phyloP scores from a whole-genome alignment of 2,797 vertebrate genomes.

The Vultur gryphus region DNA sequence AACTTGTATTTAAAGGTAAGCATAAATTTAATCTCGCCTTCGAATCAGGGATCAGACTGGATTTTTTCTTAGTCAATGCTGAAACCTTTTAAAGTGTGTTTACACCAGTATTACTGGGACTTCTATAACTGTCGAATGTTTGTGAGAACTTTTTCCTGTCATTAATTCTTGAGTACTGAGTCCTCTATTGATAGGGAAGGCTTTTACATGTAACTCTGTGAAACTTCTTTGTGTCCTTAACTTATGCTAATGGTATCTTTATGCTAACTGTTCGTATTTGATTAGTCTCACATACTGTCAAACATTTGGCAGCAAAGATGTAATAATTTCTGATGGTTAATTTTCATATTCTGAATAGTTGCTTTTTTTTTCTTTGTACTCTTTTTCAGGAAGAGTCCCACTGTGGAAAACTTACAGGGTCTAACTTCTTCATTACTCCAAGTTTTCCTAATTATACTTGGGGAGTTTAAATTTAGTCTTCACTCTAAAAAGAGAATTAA shows the following conservation, averaged over 20 bases:
- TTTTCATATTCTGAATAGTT: background rate
- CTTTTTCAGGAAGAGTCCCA: background rate
- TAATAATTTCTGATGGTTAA: background rate
- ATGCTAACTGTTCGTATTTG: background rate
- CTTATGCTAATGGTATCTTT: background rate
- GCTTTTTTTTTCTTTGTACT: background rate
- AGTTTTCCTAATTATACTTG: background rate
- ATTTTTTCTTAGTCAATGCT: background rate
- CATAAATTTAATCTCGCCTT: background rate
- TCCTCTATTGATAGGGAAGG: background rate
- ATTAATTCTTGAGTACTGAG: background rate
- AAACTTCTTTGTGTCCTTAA: background rate
- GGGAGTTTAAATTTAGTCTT: conserved; percentile 22
- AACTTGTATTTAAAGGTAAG: background rate
- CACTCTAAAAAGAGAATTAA: background rate
- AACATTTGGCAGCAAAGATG: background rate
- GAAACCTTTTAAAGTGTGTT: background rate
- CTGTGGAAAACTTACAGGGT: background rate
- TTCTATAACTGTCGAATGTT: background rate
- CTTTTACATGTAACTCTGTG: background rate
- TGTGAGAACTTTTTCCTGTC: background rate
- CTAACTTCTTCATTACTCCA: background rate
- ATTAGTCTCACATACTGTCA: background rate
- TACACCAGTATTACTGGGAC: accelerated
- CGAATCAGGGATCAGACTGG: accelerated